Percentiles rank a stretch among this genome's conserved stretches.
These are phyloP conservation scores for Scolopax rusticola DNA, from an alignment of 2,797 vertebrate species.

Conservation along the genomic window DNA sequence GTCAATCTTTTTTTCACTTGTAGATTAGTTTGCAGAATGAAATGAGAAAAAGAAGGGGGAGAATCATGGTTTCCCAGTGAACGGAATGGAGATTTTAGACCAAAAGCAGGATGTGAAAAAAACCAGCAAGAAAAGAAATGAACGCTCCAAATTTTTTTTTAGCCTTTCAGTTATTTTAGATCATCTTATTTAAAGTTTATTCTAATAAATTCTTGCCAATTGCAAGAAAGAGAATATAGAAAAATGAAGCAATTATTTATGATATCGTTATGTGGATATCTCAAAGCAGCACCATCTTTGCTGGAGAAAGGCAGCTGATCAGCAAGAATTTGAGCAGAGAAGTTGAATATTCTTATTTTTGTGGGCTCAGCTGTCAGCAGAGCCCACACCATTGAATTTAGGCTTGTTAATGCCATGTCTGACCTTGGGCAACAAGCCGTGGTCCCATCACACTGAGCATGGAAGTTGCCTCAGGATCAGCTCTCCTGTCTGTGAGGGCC, in stretches of 20 bases:
- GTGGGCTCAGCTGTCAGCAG: background rate
- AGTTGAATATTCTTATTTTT: background rate
- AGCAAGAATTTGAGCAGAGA: background rate
- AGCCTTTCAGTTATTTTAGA: constrained; percentile 32
- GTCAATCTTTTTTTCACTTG: background rate
- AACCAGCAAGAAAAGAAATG: background rate
- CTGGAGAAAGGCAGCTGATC: background rate
- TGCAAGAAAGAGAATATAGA: background rate
- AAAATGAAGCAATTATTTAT: constrained; percentile 14
- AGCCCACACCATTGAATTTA: background rate
- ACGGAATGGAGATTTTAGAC: background rate
- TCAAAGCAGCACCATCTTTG: background rate
- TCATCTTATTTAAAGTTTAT: constrained; percentile 10
- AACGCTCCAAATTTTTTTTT: background rate
- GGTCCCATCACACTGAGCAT: fast-evolving
- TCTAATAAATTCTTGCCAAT: constrained; percentile 25
- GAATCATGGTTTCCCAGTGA: background rate
- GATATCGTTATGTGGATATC: background rate
- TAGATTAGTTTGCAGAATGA: background rate
- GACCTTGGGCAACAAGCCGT: background rate
- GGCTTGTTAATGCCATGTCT: background rate
- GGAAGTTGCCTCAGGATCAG: background rate
- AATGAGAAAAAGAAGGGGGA: background rate
- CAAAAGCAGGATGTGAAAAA: background rate
- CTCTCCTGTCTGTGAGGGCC: background rate